A percentile compares a stretch with the other conserved stretches of the same genome.
Evolutionary conservation across 1,140 invertebrate species (phyloP).

Genomic region (Dreissena polymorpha): DNA sequence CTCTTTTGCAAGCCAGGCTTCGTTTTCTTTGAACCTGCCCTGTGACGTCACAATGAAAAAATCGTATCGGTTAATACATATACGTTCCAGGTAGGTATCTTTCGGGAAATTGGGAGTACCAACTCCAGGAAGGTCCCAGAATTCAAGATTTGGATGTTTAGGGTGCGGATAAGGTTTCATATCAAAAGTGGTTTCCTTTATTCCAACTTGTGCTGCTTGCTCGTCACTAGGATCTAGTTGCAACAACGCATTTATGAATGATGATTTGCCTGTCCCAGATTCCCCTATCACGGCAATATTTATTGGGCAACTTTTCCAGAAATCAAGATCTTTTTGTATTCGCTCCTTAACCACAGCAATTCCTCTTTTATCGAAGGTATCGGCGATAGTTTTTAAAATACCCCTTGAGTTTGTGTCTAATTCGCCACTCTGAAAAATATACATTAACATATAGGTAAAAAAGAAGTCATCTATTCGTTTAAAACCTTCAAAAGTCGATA

Average conservation of each 20-base stretch:
- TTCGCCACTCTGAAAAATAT: too few relatives aligned
- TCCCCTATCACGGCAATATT: background rate
- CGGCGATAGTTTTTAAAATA: too few relatives aligned
- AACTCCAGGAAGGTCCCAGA: slow-evolving; percentile 12
- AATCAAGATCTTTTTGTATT: background rate
- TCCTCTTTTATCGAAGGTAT: too few relatives aligned
- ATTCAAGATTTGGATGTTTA: background rate
- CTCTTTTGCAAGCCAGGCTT: background rate
- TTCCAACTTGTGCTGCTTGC: background rate
- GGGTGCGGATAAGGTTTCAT: background rate
- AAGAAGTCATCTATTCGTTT: too few relatives aligned
- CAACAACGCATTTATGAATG: slow-evolving; percentile 11
- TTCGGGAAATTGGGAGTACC: background rate
- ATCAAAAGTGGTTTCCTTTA: background rate
- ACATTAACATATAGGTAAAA: too few relatives aligned
- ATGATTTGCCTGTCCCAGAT: slow-evolving; percentile 16
- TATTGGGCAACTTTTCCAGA: background rate
- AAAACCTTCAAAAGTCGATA: too few relatives aligned
- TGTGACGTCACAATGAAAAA: background rate
- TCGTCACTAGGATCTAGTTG: background rate
- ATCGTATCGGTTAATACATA: background rate
- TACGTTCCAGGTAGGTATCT: background rate
- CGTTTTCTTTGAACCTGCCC: slow-evolving; percentile 5
- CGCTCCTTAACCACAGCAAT: background rate
- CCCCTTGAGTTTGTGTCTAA: too few relatives aligned